Evolutionary conservation across 2,797 vertebrate genomes (phyloP), one percentile per base, ranked within the genome.

Genomic region (Epinephelus awoara): DNA sequence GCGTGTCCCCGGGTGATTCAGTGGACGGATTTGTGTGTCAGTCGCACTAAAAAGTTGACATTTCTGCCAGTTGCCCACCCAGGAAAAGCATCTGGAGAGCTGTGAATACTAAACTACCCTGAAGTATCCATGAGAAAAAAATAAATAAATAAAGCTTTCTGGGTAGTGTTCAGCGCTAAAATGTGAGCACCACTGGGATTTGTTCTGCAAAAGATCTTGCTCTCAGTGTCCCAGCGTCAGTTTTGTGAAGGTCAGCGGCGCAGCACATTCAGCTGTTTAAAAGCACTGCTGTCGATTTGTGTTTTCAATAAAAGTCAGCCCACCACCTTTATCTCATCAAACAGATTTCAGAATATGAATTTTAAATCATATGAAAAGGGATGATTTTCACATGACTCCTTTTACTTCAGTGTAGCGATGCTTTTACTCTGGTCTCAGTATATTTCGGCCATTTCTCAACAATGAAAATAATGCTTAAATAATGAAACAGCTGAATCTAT

Each of bases 221-320:
- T 72, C 44, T 68, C 40, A 40, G 50, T 72, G 47, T 64, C 55
- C 34, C 67, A 62, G 55, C 50, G n/a, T 80, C 62, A 63, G 61
- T 72, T 72, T 68, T 51, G 50, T 71, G 72, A 88, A 81, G 82
- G 82, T 86, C 81, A 85, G 74, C 27, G 13, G 50, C 47, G 13
- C 47, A 27, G 50, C 74, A 44, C 52, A 63, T 62, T 82, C 73
- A 72, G 51, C 63, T 44, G 44, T 73, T 83, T 62, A 34, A 81
- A 79, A 83, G 67, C 58, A 13, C 52, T 17, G 34, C 46, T 66
- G 40, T 73, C 25, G 8, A 78, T 81, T 75, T 70, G 64, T 67
- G 78, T 55, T 38, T 77, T 74, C 40, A 52, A 15, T 78, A n/a
- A 72, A 69, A 49, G 50, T 40, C 29, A 49, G 55, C 51, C 29